Conservation (phyloP, 2,888 invertebrate genomes). For the Caenorhabditis sp. region DNA sequence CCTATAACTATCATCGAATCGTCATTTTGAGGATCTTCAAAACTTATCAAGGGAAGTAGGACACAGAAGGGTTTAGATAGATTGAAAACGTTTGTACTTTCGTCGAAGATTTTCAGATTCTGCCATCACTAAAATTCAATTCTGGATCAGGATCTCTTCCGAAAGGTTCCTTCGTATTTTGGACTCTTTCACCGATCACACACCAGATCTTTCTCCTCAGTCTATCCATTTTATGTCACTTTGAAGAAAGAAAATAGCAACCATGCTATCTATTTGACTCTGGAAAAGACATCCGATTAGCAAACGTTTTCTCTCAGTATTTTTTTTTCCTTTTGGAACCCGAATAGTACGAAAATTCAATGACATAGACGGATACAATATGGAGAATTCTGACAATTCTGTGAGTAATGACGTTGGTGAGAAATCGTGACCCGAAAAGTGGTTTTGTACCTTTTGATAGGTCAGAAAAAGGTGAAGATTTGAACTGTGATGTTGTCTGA, state of each 20-base stretch:
- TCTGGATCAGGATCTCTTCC: background rate
- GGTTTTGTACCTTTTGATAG: background rate
- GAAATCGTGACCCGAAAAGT: background rate
- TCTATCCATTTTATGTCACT: constrained; percentile 17
- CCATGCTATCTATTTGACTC: constrained; percentile 11
- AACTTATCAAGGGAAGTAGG: no score
- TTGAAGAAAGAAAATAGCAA: constrained; percentile 12
- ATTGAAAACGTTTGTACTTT: no score
- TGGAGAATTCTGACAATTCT: no score
- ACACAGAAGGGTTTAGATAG: no score
- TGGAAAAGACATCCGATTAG: constrained; percentile 10
- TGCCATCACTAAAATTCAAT: background rate
- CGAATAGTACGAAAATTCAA: background rate
- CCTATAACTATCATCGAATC: no score
- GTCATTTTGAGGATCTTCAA: no score
- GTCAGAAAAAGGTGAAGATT: background rate
- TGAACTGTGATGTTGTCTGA: background rate
- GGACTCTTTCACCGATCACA: constrained; percentile 9
- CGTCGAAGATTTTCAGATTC: no score
- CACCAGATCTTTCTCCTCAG: background rate
- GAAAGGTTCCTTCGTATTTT: background rate
- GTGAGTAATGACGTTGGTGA: background rate
- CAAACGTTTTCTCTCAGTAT: background rate
- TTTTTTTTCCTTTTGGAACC: background rate
- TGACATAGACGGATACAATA: background rate